These are phyloP conservation scores for Temnothorax longispinosus DNA, from an alignment of 1,140 invertebrate genomes.

Conservation along the genomic window DNA sequence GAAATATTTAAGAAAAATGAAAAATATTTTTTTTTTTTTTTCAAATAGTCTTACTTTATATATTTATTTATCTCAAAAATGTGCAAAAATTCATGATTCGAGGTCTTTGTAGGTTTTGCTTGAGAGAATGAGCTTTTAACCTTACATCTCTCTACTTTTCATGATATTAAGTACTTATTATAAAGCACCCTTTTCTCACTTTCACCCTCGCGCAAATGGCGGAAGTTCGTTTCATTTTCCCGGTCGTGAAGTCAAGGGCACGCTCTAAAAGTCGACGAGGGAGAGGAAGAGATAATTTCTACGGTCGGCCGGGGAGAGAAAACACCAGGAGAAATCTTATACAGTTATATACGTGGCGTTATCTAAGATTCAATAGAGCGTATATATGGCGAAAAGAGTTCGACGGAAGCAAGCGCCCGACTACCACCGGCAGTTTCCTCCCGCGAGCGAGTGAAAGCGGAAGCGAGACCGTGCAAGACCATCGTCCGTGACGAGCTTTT, in stretches of 20 bases:
- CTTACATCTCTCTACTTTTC: background rate
- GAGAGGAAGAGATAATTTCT: background rate
- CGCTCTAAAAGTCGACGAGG: background rate
- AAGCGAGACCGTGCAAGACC: constrained; percentile 57
- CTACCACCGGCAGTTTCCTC: background rate
- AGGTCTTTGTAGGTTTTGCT: background rate
- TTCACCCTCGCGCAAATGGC: background rate
- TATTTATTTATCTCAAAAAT: background rate
- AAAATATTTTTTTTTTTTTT: background rate
- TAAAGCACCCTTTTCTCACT: background rate
- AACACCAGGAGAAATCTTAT: constrained; percentile 34
- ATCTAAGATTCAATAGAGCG: constrained; percentile 58
- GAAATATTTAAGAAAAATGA: background rate
- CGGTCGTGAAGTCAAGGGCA: background rate
- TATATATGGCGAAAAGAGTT: background rate
- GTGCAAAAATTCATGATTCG: background rate
- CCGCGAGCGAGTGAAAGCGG: constrained; percentile 38
- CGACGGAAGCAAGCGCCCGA: constrained; percentile 9
- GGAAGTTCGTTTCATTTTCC: constrained; percentile 5
- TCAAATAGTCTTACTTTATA: background rate
- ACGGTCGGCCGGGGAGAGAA: background rate
- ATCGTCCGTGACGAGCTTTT: constrained; percentile 65
- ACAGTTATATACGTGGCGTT: constrained; percentile 44
- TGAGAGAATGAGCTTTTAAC: background rate
- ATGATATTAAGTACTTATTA: background rate